Percentiles rank a stretch among this genome's conserved stretches.
phyloP scores from a whole-genome alignment of 2,888 invertebrate species.

The Macaria liturata region DNA sequence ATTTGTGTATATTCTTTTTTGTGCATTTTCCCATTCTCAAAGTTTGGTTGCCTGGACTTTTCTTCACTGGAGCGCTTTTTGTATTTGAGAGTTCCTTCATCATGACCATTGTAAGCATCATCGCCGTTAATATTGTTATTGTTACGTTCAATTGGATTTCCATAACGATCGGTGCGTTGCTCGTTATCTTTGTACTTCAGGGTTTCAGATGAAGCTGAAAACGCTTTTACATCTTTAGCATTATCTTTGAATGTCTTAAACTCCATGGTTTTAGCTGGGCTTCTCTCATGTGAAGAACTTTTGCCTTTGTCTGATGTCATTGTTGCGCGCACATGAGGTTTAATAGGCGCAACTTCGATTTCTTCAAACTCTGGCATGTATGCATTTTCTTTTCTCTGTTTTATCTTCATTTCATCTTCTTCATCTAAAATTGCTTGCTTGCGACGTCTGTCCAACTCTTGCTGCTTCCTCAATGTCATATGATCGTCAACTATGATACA shows the following conservation, averaged over 20 bases:
- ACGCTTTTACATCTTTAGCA: slow-evolving; percentile 77
- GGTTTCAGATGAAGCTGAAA: slow-evolving; percentile 79
- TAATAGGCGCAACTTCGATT: slow-evolving; percentile 77
- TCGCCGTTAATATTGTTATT: slow-evolving; percentile 66
- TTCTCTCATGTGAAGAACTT: slow-evolving; percentile 66
- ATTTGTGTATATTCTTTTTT: slow-evolving; percentile 72
- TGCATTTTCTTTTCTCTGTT: slow-evolving; percentile 71
- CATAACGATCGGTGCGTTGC: slow-evolving; percentile 68
- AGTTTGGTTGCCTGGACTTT: slow-evolving; percentile 58
- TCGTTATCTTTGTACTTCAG: slow-evolving; percentile 77
- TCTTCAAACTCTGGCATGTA: slow-evolving; percentile 80
- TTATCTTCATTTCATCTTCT: slow-evolving; percentile 48
- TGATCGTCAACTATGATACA: slow-evolving; percentile 94
- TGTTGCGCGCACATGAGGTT: slow-evolving; percentile 74
- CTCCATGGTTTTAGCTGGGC: slow-evolving; percentile 74
- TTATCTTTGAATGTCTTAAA: slow-evolving; percentile 80
- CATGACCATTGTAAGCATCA: slow-evolving; percentile 67
- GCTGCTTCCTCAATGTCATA: slow-evolving; percentile 79
- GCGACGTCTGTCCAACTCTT: slow-evolving; percentile 74
- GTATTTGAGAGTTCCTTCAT: slow-evolving; percentile 76
- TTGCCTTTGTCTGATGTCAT: slow-evolving; percentile 70
- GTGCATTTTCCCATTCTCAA: slow-evolving; percentile 49
- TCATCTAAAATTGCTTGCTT: slow-evolving; percentile 65
- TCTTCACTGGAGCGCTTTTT: slow-evolving; percentile 75
- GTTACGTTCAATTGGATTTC: slow-evolving; percentile 70